phyloP scores from a whole-genome alignment of 2,797 vertebrate genomes.

The Naso thynnoides region DNA sequence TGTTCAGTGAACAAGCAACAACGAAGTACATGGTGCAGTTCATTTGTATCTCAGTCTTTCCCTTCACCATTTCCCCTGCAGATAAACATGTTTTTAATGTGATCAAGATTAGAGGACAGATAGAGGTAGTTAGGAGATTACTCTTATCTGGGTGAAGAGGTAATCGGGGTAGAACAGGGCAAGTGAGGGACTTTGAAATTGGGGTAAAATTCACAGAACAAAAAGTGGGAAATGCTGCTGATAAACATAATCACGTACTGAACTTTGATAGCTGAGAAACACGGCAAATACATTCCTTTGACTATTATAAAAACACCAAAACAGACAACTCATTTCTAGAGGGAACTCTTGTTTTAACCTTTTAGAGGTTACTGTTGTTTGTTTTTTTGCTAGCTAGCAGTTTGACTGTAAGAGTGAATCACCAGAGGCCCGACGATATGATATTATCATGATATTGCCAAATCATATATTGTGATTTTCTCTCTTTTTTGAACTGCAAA shows the following conservation, averaged over 20 bases:
- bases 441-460: too few species aligned
- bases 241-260: not conserved
- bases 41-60: slow-evolving; percentile 4
- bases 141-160: not conserved
- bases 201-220: slow-evolving; percentile 17
- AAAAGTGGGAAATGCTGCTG: slow-evolving; percentile 2
- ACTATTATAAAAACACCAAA: slow-evolving; percentile 35
- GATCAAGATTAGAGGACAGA: slow-evolving; percentile 2
- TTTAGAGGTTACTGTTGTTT: not conserved
- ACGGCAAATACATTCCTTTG: slow-evolving; percentile 29
- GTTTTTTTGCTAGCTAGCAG: not conserved
- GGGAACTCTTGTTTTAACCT: slow-evolving; percentile 7
- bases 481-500: too few species aligned
- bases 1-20: slow-evolving; percentile 43
- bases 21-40: slow-evolving; percentile 1
- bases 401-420: not conserved
- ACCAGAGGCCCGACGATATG: too few species aligned
- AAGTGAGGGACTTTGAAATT: slow-evolving; percentile 1
- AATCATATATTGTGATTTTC: too few species aligned
- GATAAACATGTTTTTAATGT: slow-evolving; percentile 4
- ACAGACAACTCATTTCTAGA: slow-evolving; percentile 5
- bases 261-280: slow-evolving; percentile 24
- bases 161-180: slow-evolving; percentile 13
- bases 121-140: not conserved
- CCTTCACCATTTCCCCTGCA: not conserved